Evolutionary conservation across 2,888 invertebrate species (phyloP), one percentile per base, ranked within the genome.

Genomic region (Sialis lutaria): DNA sequence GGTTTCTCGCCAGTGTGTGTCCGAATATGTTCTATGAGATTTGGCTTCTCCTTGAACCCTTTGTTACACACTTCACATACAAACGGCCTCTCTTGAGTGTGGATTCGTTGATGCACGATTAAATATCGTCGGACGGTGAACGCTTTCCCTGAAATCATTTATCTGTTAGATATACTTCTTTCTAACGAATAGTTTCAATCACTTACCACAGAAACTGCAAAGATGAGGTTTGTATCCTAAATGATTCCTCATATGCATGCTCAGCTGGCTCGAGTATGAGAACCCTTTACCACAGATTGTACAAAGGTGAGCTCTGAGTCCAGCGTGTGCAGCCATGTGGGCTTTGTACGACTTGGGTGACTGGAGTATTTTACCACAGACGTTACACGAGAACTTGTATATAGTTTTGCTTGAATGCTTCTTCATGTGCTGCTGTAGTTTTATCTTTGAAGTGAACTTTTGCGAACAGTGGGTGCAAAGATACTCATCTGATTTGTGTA

Each of bases 1-100:
- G 53, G 53, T 45, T 53, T 53, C 9, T 47, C 35, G 39, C 53
- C 53, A 7, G 50, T 42, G 43, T 54, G 54, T 13, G 48, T 50
- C 9, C 52, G 46, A 7, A 52, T 40, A 48, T 54, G 54, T 37
- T 52, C 52, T n/a, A 50, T 40, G 44, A 54, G 44, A 32, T 50
- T 52, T n/a, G 48, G 46, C 39, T 52, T 51, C 30, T 53, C 51
- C 45, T 49, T 50, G 46, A 53, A 53, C 9, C 50, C 48, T 48
- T 54, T 52, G 33, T 42, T 34, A 37, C 54, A 54, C 22, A 45
- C 44, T 40, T 51, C 50, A 48, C 54, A 54, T 31, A 46, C 50
- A 42, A 51, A 52, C 6, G 50, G 48, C 10, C 46, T 46, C 22
- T 51, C 52, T 30, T 52, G 22, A 2, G 50, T 50, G 39, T 54